Evolutionary conservation across 2,113 vertebrate genomes (phyloP).

Genomic region (Perca fluviatilis): DNA sequence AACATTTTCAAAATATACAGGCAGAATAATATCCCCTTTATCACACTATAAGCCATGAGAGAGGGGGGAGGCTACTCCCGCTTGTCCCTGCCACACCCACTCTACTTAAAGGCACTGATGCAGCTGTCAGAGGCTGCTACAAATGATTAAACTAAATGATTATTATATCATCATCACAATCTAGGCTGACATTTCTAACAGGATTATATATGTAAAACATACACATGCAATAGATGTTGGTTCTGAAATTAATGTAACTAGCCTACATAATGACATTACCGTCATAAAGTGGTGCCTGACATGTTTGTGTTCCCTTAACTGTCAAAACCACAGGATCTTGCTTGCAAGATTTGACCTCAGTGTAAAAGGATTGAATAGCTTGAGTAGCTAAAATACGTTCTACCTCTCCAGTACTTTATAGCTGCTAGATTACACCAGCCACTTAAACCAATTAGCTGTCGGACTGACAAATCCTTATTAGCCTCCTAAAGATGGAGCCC

Average conservation of each 20-base stretch:
- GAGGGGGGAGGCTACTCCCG: slow-evolving; percentile 35
- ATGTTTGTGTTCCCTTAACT: slow-evolving; percentile 15
- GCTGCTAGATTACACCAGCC: slow-evolving; percentile 62
- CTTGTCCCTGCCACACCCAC: slow-evolving; percentile 76
- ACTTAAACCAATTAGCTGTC: slow-evolving; percentile 79
- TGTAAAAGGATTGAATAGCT: slow-evolving; percentile 50
- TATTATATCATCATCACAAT: not conserved
- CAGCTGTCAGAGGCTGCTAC: slow-evolving; percentile 19
- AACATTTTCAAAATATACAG: not conserved
- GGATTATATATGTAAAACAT: not conserved
- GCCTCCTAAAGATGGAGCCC: slow-evolving; percentile 60
- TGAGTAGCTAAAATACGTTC: not conserved
- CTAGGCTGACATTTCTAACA: not conserved
- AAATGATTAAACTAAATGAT: slow-evolving; percentile 4
- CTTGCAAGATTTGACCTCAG: slow-evolving; percentile 51
- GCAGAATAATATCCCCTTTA: not conserved
- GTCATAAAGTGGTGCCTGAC: not conserved
- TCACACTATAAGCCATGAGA: not conserved
- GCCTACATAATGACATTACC: not conserved
- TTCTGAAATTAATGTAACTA: not conserved
- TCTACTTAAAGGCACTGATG: slow-evolving; percentile 29
- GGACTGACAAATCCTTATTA: slow-evolving; percentile 78
- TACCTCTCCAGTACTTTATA: slow-evolving; percentile 21
- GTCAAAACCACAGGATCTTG: slow-evolving; percentile 23
- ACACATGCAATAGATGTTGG: not conserved